A percentile compares a stretch with the other conserved stretches of the same genome.
phyloP scores from a whole-genome alignment of 2,113 vertebrate species.

The Crotophaga sulcirostris region DNA sequence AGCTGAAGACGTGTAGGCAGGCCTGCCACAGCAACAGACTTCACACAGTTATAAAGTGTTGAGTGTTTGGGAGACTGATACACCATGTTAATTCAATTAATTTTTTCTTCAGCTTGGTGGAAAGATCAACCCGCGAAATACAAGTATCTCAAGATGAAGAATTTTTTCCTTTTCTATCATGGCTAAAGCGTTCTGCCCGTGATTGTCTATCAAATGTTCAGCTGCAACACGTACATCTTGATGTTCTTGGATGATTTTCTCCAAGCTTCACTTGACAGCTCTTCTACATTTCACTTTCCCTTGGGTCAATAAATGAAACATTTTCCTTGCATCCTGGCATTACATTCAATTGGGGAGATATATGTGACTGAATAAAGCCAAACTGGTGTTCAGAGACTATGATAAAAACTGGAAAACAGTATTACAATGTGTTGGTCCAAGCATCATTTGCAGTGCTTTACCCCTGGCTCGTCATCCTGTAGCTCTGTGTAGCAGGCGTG shows the following conservation, averaged over 20 bases:
- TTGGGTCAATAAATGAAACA: background rate
- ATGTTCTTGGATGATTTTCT: background rate
- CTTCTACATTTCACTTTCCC: background rate
- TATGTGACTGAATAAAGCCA: background rate
- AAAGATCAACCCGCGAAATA: background rate
- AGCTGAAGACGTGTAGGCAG: background rate
- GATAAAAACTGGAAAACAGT: background rate
- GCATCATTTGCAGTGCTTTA: background rate
- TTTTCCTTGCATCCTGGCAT: background rate
- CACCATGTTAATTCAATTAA: constrained; percentile 41
- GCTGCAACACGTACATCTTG: background rate
- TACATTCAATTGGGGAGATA: background rate
- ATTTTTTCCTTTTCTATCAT: background rate
- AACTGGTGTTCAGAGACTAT: background rate
- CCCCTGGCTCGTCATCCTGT: background rate
- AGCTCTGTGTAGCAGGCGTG: background rate
- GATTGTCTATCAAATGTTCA: background rate
- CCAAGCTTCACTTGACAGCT: background rate
- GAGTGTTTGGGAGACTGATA: background rate
- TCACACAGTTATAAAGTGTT: background rate
- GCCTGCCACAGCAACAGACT: background rate
- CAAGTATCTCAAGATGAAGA: background rate
- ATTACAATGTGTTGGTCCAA: background rate
- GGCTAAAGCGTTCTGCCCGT: background rate
- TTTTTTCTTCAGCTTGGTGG: constrained; percentile 2